phyloP scores from a whole-genome alignment of 2,888 invertebrate genomes.

The Apamea monoglypha region DNA sequence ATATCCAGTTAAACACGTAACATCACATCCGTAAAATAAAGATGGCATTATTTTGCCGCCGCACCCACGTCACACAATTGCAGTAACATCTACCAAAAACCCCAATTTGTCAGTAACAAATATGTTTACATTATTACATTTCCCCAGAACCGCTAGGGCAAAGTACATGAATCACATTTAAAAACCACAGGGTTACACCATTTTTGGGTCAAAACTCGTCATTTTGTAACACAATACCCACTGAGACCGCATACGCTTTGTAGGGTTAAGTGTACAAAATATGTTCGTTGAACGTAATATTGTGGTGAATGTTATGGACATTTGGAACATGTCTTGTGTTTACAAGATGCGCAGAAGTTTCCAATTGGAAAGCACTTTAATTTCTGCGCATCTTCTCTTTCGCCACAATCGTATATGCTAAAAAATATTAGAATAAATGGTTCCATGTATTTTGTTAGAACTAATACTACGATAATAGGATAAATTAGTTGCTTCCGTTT shows the following conservation, averaged over 20 bases:
- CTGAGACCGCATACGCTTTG: constrained; percentile 57
- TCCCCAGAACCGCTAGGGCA: constrained; percentile 55
- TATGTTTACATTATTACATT: constrained; percentile 50
- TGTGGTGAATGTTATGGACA: constrained; percentile 52
- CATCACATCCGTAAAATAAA: constrained; percentile 11
- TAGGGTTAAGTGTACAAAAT: constrained; percentile 62
- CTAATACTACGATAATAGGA: no score
- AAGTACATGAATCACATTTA: constrained; percentile 62
- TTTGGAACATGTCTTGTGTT: constrained; percentile 35
- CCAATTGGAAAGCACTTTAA: constrained; percentile 9
- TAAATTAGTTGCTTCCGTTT: no score
- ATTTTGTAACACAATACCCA: constrained; percentile 65
- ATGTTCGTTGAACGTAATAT: constrained; percentile 54
- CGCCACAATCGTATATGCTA: background rate
- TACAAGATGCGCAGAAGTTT: constrained; percentile 15
- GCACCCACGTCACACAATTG: constrained; percentile 24
- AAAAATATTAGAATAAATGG: background rate
- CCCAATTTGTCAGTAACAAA: constrained; percentile 50
- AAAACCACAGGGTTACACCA: constrained; percentile 63
- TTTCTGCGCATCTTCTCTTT: background rate
- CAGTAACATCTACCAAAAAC: constrained; percentile 35
- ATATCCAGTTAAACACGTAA: constrained; percentile 14
- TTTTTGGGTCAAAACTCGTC: constrained; percentile 65
- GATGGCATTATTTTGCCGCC: constrained; percentile 30
- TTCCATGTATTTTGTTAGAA: background rate